Percentiles rank a stretch among this genome's conserved stretches.
Conservation (phyloP, 64 coral and sea anemone species). For the Trachythela sp. region DNA sequence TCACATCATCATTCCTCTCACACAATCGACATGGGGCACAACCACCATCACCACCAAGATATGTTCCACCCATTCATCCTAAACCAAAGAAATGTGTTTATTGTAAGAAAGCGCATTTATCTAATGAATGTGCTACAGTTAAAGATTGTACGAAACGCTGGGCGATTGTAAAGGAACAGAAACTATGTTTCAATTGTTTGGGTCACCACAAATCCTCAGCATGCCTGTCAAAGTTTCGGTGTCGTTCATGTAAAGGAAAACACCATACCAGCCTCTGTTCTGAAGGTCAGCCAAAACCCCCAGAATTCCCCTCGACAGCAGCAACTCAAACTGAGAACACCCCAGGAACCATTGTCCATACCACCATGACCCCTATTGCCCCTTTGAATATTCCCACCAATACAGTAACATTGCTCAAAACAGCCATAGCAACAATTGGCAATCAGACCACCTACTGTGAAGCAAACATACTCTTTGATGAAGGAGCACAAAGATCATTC, state of each 20-base stretch:
- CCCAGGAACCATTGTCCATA: conserved; percentile 1
- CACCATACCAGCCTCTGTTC: conserved; percentile 58
- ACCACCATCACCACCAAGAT: background rate
- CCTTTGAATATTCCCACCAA: background rate
- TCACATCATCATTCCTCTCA: background rate
- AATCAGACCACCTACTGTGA: background rate
- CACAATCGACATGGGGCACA: background rate
- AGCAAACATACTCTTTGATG: conserved; percentile 52
- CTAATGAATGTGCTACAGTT: conserved; percentile 3
- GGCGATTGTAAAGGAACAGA: background rate
- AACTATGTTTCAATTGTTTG: conserved; percentile 46
- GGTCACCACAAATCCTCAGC: conserved; percentile 24
- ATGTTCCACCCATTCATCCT: background rate
- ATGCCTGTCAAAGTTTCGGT: conserved; percentile 26
- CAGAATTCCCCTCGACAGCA: background rate
- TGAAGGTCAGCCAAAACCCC: background rate
- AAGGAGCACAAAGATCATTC: conserved; percentile 48
- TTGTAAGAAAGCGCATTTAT: conserved; percentile 18
- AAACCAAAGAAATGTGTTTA: conserved; percentile 32
- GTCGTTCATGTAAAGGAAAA: conserved; percentile 20
- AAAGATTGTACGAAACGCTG: conserved; percentile 20
- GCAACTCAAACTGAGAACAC: background rate
- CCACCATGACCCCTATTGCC: conserved; percentile 7
- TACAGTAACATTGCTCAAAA: conserved; percentile 38
- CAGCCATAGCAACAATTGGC: conserved; percentile 36